phyloP scores from a whole-genome alignment of 1,140 invertebrate species.

The Hesperophylax magnus region DNA sequence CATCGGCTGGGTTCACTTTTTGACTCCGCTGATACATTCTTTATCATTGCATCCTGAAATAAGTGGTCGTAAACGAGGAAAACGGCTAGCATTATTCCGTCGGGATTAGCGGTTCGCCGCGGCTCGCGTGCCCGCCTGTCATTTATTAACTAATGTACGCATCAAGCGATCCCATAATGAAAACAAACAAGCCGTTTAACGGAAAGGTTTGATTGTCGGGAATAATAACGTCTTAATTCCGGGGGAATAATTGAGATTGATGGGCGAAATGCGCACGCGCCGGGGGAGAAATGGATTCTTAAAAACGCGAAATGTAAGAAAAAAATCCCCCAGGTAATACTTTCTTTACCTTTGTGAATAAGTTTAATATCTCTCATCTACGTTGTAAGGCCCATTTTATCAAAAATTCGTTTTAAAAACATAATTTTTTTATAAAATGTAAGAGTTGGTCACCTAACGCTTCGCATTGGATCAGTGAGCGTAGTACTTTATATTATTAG shows the following conservation, averaged over 20 bases:
- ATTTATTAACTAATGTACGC: constrained; percentile 43
- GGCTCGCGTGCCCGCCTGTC: constrained; percentile 9
- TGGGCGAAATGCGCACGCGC: constrained; percentile 16
- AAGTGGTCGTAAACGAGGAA: constrained; percentile 26
- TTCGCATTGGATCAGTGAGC: no score
- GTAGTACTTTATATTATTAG: no score
- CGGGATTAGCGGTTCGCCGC: background rate
- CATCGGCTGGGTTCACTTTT: no score
- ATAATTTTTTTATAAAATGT: no score
- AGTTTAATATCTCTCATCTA: no score
- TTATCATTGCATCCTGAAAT: no score
- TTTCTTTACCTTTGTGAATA: no score
- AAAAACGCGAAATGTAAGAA: background rate
- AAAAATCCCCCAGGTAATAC: no score
- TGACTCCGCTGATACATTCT: no score
- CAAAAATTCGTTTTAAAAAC: no score
- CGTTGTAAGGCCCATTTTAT: no score
- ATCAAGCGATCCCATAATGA: constrained; percentile 35
- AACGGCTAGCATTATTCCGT: background rate
- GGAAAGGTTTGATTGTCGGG: constrained; percentile 34
- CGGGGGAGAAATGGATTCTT: background rate
- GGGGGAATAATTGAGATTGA: constrained; percentile 37
- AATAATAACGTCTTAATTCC: constrained; percentile 37
- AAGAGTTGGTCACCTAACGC: no score
- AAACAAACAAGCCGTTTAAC: constrained; percentile 34